Conservation (phyloP, 1,140 invertebrate species). For the Chymomyza costata region DNA sequence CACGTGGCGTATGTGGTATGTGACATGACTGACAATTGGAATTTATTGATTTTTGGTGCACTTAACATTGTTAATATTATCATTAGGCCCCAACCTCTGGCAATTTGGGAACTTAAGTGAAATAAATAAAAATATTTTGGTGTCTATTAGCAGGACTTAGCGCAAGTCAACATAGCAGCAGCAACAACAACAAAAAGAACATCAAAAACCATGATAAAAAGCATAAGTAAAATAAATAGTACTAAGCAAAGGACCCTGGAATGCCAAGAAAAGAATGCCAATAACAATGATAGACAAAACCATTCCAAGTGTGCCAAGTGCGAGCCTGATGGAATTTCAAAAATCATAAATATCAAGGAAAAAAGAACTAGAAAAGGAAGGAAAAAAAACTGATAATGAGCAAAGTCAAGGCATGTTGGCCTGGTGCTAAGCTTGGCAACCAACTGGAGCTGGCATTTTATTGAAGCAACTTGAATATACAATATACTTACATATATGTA, state of each 20-base stretch:
- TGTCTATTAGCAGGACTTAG: too few species aligned
- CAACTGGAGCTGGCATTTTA: slow-evolving; percentile 46
- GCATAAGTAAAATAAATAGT: slow-evolving; percentile 33
- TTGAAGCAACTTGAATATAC: slow-evolving; percentile 49
- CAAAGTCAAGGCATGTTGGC: slow-evolving; percentile 25
- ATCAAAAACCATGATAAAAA: too few species aligned
- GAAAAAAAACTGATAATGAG: slow-evolving; percentile 50
- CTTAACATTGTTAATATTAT: too few species aligned
- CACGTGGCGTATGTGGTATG: slow-evolving; percentile 37
- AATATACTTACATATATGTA: too few species aligned
- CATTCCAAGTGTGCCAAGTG: slow-evolving; percentile 32
- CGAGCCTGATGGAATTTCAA: slow-evolving; percentile 45
- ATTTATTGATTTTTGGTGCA: slow-evolving; percentile 39
- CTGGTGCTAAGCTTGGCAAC: background rate
- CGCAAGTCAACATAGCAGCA: too few species aligned
- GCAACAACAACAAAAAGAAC: too few species aligned
- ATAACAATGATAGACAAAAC: slow-evolving; percentile 33
- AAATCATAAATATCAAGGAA: slow-evolving; percentile 67
- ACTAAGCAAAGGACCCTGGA: background rate
- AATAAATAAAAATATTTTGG: too few species aligned
- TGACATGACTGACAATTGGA: slow-evolving; percentile 29
- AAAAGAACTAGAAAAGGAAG: background rate
- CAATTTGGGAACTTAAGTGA: too few species aligned
- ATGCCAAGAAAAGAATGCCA: slow-evolving; percentile 14
- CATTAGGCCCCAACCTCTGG: too few species aligned